These are phyloP conservation scores for Nicator chloris DNA, from an alignment of 2,113 vertebrate genomes.

Conservation along the genomic window DNA sequence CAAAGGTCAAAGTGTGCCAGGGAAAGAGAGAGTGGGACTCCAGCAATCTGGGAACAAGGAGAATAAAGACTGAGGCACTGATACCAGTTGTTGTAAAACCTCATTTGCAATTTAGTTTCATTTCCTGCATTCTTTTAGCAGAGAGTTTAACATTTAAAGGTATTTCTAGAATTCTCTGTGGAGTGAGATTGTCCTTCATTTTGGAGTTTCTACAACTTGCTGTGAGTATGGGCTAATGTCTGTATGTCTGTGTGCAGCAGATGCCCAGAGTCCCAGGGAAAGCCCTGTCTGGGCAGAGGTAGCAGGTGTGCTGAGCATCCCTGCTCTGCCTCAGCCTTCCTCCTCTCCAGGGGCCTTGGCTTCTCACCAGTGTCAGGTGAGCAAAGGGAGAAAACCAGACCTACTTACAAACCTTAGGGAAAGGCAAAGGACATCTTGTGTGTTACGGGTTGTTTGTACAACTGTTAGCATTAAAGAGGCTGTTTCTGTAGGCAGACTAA, in stretches of 20 bases:
- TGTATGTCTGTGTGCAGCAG: not conserved
- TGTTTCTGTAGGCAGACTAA: not conserved
- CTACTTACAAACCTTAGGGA: not conserved
- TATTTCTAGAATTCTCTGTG: not conserved
- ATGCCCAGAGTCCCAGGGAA: not conserved
- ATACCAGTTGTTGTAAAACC: not conserved
- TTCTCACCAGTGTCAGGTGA: not conserved
- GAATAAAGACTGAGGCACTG: not conserved
- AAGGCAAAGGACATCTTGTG: not conserved
- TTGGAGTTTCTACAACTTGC: not conserved
- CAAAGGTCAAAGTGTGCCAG: not conserved
- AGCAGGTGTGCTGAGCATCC: not conserved
- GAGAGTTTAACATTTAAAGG: not conserved
- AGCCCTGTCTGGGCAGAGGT: not conserved
- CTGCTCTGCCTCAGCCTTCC: not conserved
- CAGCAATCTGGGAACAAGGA: not conserved
- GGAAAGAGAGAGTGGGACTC: not conserved
- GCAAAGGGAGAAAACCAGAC: not conserved
- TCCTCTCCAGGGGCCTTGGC: not conserved
- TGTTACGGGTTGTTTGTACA: not conserved
- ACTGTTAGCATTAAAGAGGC: not conserved
- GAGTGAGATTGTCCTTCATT: not conserved
- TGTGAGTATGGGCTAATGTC: not conserved
- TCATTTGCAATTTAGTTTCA: not conserved
- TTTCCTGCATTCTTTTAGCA: not conserved